These are phyloP conservation scores for Ylistrum balloti DNA, from an alignment of 1,140 invertebrate species.

Conservation along the genomic window DNA sequence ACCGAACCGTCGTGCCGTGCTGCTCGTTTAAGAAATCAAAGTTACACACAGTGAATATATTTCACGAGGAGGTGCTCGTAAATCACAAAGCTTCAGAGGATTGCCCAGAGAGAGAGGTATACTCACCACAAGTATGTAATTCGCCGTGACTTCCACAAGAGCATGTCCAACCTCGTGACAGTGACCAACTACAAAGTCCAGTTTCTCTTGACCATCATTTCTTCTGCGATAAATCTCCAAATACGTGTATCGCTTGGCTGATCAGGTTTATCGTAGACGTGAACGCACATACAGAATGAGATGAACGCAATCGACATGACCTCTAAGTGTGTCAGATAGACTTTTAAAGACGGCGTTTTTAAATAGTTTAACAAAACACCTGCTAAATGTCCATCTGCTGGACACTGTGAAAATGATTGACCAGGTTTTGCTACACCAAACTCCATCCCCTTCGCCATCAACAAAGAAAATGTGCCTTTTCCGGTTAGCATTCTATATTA, in stretches of 20 bases:
- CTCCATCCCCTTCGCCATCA: not conserved
- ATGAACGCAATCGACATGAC: not conserved
- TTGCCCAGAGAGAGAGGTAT: not conserved
- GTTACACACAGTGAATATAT: not conserved
- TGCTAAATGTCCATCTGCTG: not conserved
- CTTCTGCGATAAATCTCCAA: not conserved
- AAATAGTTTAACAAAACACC: not conserved
- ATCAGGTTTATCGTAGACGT: conserved; percentile 2
- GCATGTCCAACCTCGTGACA: not conserved
- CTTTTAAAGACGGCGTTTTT: not conserved
- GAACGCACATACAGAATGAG: not conserved
- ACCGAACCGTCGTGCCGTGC: not conserved
- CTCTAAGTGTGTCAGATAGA: not conserved
- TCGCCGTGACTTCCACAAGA: conserved; percentile 1
- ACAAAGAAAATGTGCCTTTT: conserved; percentile 9
- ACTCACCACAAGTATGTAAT: not conserved
- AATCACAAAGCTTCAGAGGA: not conserved
- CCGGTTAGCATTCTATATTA: conserved; percentile 13
- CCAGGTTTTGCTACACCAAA: not conserved
- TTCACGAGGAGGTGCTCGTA: not conserved
- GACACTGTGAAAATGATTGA: not conserved
- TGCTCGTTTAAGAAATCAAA: conserved; percentile 9
- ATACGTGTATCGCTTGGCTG: not conserved
- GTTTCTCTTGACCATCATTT: not conserved
- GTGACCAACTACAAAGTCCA: conserved; percentile 37